Conservation (phyloP, 2,113 vertebrate genomes). For the Echinops telfairi region DNA sequence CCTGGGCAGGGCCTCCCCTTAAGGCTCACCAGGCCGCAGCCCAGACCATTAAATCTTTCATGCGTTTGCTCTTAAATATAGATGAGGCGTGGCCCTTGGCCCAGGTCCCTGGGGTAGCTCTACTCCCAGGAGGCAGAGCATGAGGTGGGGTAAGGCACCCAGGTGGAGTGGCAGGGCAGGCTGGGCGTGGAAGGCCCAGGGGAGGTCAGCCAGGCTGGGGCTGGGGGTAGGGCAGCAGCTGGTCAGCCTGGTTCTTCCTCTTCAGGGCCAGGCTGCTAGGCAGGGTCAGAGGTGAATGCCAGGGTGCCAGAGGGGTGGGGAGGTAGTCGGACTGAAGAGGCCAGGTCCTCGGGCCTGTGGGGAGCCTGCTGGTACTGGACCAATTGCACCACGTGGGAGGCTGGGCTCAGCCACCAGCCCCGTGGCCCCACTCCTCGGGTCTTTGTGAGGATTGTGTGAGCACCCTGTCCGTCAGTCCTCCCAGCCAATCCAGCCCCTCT, state of each 20-base stretch:
- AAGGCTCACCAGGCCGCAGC: no score
- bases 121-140: background rate
- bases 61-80: slow-evolving; percentile 71
- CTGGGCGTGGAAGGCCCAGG: background rate
- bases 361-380: background rate
- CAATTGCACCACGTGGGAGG: background rate
- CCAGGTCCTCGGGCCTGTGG: background rate
- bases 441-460: no score
- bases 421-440: no score
- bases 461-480: no score
- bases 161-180: fast-evolving
- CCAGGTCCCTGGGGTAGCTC: background rate
- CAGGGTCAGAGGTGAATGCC: no score
- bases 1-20: no score
- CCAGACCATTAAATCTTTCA: slow-evolving; percentile 68
- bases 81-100: slow-evolving; percentile 45
- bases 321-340: fast-evolving
- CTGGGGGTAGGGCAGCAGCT: background rate
- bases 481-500: no score
- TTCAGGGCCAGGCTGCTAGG: no score
- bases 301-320: background rate
- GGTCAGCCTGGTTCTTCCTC: background rate
- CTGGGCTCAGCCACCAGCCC: background rate
- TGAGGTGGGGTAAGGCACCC: background rate
- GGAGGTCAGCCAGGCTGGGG: no score